These are phyloP conservation scores for Homarus gammarus DNA, from an alignment of 2,888 invertebrate species.

Conservation along the genomic window DNA sequence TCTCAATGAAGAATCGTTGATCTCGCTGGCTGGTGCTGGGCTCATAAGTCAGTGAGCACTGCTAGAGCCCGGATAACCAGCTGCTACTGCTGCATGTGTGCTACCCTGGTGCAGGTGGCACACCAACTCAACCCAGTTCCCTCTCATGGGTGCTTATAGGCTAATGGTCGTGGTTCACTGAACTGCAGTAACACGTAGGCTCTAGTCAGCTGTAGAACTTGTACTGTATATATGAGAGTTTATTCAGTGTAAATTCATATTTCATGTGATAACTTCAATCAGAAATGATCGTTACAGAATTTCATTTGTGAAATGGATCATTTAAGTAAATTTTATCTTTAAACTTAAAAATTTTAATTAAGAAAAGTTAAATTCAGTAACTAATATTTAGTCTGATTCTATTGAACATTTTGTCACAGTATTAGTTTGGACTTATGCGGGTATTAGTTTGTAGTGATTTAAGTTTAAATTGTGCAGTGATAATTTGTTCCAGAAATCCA, in stretches of 20 bases:
- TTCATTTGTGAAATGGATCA: background rate
- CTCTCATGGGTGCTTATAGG: conserved; percentile 56
- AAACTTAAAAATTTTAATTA: background rate
- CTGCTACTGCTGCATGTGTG: background rate
- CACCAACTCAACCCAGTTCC: conserved; percentile 2
- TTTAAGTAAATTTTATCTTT: background rate
- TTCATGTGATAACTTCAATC: background rate
- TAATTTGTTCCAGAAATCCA: background rate
- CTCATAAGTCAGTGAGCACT: background rate
- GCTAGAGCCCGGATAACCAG: conserved; percentile 12
- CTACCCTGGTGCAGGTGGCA: background rate
- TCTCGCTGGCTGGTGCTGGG: conserved; percentile 52
- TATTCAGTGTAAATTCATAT: conserved; percentile 6
- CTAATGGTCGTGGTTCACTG: conserved; percentile 51
- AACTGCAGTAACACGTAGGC: conserved; percentile 39
- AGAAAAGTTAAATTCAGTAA: conserved; percentile 8
- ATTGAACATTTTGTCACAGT: conserved; percentile 44
- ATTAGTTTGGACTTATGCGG: conserved; percentile 71
- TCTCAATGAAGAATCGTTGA: conserved; percentile 42
- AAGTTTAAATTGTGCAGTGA: conserved; percentile 46
- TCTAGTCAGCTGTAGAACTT: conserved; percentile 66
- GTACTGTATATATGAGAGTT: conserved; percentile 49
- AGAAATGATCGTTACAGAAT: background rate
- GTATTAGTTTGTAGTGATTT: conserved; percentile 60
- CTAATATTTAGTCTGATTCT: background rate